A percentile compares a stretch with the other conserved stretches of the same genome.
These are phyloP conservation scores for Palythoa heliodiscus DNA, from an alignment of 92 coral and sea anemone species.

Conservation along the genomic window DNA sequence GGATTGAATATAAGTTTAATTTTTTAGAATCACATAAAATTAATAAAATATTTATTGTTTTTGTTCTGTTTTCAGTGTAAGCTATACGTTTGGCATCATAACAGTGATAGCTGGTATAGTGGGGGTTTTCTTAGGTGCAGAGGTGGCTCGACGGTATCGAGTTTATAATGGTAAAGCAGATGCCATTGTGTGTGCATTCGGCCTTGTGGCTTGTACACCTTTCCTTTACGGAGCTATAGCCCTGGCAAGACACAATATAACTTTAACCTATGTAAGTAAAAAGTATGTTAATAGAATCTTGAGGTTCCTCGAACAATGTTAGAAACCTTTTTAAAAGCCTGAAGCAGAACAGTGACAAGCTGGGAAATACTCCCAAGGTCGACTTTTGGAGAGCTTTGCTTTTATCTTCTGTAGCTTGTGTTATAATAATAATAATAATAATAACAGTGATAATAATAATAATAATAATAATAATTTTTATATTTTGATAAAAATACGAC, in stretches of 20 bases:
- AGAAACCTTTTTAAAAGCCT: too few relatives aligned
- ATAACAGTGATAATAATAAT: too few relatives aligned
- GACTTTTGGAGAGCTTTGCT: too few relatives aligned
- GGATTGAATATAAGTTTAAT: background rate
- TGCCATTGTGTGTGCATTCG: conserved; percentile 92
- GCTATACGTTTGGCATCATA: conserved; percentile 76
- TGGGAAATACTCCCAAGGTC: too few relatives aligned
- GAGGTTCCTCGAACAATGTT: too few relatives aligned
- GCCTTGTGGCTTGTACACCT: conserved; percentile 77
- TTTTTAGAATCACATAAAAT: background rate
- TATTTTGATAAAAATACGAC: too few relatives aligned
- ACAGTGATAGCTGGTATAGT: conserved; percentile 91
- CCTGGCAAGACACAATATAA: conserved; percentile 69
- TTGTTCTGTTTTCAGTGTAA: conserved; percentile 52
- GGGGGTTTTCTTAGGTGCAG: conserved; percentile 95
- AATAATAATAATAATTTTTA: too few relatives aligned
- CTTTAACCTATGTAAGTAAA: conserved; percentile 78
- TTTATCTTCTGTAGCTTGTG: too few relatives aligned
- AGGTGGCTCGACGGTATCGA: conserved; percentile 73
- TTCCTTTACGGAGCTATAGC: conserved; percentile 77
- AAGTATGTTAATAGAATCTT: background rate
- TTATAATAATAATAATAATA: too few relatives aligned
- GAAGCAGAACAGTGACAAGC: too few relatives aligned
- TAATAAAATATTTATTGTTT: background rate
- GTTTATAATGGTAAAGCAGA: conserved; percentile 75